Base-by-base conservation (phyloP, 2,797 vertebrate genomes). In the Alectoris magna region DNA sequence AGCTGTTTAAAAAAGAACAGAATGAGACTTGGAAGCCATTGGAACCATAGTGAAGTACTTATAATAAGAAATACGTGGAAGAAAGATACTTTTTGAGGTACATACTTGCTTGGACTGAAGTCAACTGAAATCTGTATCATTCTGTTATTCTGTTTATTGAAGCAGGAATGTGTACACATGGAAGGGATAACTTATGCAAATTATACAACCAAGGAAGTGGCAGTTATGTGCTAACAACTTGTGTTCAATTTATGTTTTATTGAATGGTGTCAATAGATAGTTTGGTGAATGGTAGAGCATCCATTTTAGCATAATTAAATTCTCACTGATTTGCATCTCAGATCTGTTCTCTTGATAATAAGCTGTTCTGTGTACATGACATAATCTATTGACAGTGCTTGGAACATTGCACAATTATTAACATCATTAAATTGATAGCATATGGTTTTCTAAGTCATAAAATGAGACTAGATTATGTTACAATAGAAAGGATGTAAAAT, bases 141-240 rank as follows among this genome's bases (percentile, higher is more conserved):
- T 17, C 51, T 67, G 55, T 62, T 89, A 72, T 91, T 91, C 77
- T 91, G n/a, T 90, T 94, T 94, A 77, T 58, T 84, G 84, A 94
- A 38, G 41, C 86, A 86, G 75, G 56, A 87, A 43, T 34, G 44
- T 17, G 27, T 75, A 92, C 59, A 80, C 51, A 21, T n/a, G 66
- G 60, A 70, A 88, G 71, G 68, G 39, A 46, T 19, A 68, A 64
- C 29, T 49, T 69, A 66, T 53, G 71, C 31, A 77, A 88, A 88
- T 71, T 62, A 23, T 29, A 43, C 11, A 41, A 73, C 64, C 4
- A 2, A 83, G 44, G 75, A 88, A 91, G 81, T 3, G 56, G 74
- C 51, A 71, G 41, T 78, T 62, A 39, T 51, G 18, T 85, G 38
- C 39, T 55, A 70, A 81, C 13, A 91, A 87, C 81, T 83, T 73